phyloP scores from a whole-genome alignment of 2,888 invertebrate species.

The Eristalinus aeneus region DNA sequence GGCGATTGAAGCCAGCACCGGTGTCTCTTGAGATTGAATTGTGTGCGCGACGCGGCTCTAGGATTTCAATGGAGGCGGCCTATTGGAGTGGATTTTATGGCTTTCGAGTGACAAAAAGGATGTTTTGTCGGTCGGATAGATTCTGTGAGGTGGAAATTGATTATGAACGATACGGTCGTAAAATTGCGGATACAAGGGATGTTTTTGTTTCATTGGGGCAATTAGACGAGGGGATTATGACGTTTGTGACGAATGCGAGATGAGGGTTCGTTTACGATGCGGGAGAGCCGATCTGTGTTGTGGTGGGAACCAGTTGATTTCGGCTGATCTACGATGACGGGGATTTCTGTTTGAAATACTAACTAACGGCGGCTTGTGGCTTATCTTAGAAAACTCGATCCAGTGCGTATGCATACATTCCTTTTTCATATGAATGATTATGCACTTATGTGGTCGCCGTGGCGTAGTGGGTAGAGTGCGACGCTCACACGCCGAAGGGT shows the following conservation, averaged over 20 bases:
- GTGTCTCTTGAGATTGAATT: slow-evolving; percentile 54
- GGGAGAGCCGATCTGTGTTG: not conserved
- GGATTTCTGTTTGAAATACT: too few relatives aligned
- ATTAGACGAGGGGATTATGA: not conserved
- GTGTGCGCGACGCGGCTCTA: slow-evolving; percentile 29
- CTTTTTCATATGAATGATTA: too few relatives aligned
- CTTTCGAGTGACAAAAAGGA: slow-evolving; percentile 64
- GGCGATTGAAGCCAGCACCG: not conserved
- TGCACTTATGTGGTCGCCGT: too few relatives aligned
- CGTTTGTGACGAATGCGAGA: slow-evolving; percentile 19
- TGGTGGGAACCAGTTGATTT: not conserved
- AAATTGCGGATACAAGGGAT: slow-evolving; percentile 12
- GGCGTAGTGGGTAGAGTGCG: too few relatives aligned
- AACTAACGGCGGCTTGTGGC: not conserved
- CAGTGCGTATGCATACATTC: too few relatives aligned
- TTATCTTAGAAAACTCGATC: too few relatives aligned
- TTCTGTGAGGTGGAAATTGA: slow-evolving; percentile 21
- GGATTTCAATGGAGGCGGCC: slow-evolving; percentile 49
- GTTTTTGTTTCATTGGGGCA: slow-evolving; percentile 10
- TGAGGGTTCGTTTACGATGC: not conserved
- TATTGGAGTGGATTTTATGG: slow-evolving; percentile 51
- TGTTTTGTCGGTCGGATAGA: slow-evolving; percentile 40
- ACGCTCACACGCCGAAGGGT: too few relatives aligned
- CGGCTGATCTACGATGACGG: not conserved
- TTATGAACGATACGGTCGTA: slow-evolving; percentile 33